Evolutionary conservation across 2,888 invertebrate species (phyloP).

Genomic region (Microplitis deprimator): DNA sequence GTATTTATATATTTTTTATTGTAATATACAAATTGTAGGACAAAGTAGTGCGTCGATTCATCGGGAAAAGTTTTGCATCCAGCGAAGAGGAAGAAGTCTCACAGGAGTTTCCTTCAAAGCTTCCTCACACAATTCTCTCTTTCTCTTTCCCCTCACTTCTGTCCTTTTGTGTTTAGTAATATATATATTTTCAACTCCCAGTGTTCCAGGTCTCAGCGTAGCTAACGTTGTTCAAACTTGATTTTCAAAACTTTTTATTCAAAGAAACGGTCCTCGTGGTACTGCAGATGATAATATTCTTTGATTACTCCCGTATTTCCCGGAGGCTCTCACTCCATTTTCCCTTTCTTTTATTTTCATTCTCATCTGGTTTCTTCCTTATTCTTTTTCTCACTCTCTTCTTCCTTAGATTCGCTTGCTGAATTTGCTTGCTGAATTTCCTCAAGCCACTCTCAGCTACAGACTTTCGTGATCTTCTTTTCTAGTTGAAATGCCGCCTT

Average conservation of each 20-base stretch:
- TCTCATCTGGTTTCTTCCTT: constrained; percentile 9
- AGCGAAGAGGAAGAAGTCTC: constrained; percentile 7
- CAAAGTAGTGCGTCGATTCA: constrained; percentile 38
- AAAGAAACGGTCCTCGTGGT: constrained; percentile 29
- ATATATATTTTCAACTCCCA: constrained; percentile 22
- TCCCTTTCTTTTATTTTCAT: constrained; percentile 9
- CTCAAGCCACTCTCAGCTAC: constrained; percentile 35
- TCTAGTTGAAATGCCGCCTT: constrained; percentile 26
- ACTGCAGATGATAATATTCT: constrained; percentile 40
- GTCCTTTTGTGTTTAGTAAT: constrained; percentile 18
- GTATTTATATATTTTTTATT: neutral
- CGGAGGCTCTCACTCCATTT: constrained; percentile 26
- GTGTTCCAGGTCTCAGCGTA: constrained; percentile 33
- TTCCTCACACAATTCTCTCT: constrained; percentile 20
- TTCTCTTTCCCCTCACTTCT: constrained; percentile 22
- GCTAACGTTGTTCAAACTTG: constrained; percentile 51
- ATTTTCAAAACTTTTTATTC: constrained; percentile 51
- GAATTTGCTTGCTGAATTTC: constrained; percentile 35
- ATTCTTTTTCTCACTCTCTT: constrained; percentile 19
- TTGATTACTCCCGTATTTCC: constrained; percentile 39
- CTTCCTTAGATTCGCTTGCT: constrained; percentile 23
- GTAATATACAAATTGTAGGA: constrained; percentile 47
- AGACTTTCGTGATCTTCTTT: constrained; percentile 36
- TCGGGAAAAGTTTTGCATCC: constrained; percentile 42
- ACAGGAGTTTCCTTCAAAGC: neutral